Percentiles rank a stretch among this genome's conserved stretches.
Evolutionary conservation across 2,113 vertebrate genomes (phyloP).

Genomic region (Rhinolophus ferrumequinum): DNA sequence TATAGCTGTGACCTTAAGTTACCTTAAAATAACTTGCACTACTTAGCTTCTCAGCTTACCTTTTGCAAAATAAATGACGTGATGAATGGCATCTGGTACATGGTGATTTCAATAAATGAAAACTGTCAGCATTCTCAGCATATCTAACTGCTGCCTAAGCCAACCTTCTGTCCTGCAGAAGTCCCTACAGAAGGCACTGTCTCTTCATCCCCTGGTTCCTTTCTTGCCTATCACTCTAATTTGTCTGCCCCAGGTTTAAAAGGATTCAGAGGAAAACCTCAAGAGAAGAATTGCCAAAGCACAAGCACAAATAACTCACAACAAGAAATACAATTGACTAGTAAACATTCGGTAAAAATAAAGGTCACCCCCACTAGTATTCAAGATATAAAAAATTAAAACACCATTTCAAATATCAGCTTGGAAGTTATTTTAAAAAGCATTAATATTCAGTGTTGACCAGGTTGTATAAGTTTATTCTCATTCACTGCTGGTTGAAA

Average conservation of each 20-base stretch:
- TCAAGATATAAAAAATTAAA: not conserved
- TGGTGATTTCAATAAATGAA: fast-evolving
- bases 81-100: not conserved
- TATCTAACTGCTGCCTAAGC: not conserved
- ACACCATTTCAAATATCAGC: not conserved
- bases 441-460: not conserved
- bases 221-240: not conserved
- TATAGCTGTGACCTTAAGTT: not conserved
- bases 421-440: not conserved
- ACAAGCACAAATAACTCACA: not conserved
- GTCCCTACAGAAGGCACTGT: not conserved
- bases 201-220: not conserved
- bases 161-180: not conserved
- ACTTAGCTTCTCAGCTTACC: not conserved
- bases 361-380: not conserved
- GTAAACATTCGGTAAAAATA: not conserved
- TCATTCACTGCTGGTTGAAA: not conserved
- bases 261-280: not conserved
- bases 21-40: no score
- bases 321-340: not conserved
- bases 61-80: not conserved
- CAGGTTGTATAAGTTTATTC: not conserved
- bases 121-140: fast-evolving
- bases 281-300: not conserved
- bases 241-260: not conserved